Percentiles rank a stretch among this genome's conserved stretches.
Conservation (phyloP, 1,140 invertebrate genomes). For the Camponotus pennsylvanicus region DNA sequence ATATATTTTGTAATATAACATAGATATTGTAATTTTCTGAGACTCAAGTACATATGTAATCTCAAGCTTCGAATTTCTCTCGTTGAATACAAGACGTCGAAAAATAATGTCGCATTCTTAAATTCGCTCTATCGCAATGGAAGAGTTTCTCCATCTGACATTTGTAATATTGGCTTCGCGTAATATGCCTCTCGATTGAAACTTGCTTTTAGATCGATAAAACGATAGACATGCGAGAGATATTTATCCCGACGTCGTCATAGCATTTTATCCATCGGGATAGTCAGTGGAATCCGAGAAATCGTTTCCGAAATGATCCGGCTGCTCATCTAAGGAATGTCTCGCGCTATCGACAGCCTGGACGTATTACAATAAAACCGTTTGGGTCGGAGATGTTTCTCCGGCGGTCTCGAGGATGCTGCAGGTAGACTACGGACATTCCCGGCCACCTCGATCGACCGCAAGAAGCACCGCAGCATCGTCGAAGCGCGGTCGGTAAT, state of each 20-base stretch:
- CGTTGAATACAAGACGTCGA: not conserved
- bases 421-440: conserved; percentile 63
- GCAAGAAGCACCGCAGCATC: conserved; percentile 70
- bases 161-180: not conserved
- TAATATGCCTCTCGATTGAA: not conserved
- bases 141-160: not conserved
- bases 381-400: not conserved
- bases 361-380: conserved; percentile 28
- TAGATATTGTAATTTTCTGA: no score
- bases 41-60: not conserved
- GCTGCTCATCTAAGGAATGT: conserved; percentile 30
- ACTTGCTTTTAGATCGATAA: not conserved
- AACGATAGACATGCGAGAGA: not conserved
- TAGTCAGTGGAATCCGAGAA: conserved; percentile 29
- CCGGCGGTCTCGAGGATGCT: conserved; percentile 50
- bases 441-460: conserved; percentile 72
- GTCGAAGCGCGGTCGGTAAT: conserved; percentile 67
- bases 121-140: not conserved
- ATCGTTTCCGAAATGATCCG: conserved; percentile 48
- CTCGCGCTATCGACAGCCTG: conserved; percentile 36
- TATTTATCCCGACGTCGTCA: not conserved
- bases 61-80: not conserved
- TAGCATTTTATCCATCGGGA: not conserved
- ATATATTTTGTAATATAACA: no score
- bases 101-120: no score